These are phyloP conservation scores for Phyllotreta striolata DNA, from an alignment of 2,888 invertebrate genomes.

Conservation along the genomic window DNA sequence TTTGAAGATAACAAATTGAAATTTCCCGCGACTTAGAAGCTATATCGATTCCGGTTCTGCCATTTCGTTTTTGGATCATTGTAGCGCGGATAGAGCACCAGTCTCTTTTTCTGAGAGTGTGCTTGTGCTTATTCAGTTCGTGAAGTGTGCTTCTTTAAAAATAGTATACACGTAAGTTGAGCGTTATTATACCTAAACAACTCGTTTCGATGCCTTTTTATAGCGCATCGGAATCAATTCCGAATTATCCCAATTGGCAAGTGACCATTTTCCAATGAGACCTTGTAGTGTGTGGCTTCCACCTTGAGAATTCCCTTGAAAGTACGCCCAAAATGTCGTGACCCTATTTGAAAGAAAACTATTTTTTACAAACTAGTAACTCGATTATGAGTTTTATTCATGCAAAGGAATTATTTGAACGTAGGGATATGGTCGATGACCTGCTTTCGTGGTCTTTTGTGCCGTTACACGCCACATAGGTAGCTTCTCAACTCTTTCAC, in stretches of 20 bases:
- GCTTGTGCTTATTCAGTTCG: slow-evolving; percentile 56
- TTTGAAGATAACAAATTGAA: slow-evolving; percentile 43
- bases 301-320: slow-evolving; percentile 31
- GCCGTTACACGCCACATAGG: slow-evolving; percentile 46
- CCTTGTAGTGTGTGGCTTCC: slow-evolving; percentile 48
- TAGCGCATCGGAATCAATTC: background rate
- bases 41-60: slow-evolving; percentile 56
- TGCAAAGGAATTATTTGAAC: background rate
- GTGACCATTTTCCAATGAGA: slow-evolving; percentile 30
- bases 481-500: slow-evolving; percentile 11
- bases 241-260: slow-evolving; percentile 40
- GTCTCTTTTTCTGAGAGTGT: slow-evolving; percentile 51
- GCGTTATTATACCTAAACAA: slow-evolving; percentile 8
- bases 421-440: slow-evolving; percentile 46
- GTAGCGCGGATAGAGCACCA: slow-evolving; percentile 48
- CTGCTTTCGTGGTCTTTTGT: slow-evolving; percentile 47
- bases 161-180: slow-evolving; percentile 61
- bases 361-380: background rate
- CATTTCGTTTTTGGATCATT: slow-evolving; percentile 44
- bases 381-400: slow-evolving; percentile 1
- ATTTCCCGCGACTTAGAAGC: slow-evolving; percentile 50
- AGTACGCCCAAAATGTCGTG: slow-evolving; percentile 14
- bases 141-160: slow-evolving; percentile 61
- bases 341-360: background rate
- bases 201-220: background rate